Conservation (phyloP, 1,140 invertebrate species). For the Plutomurus gul region DNA sequence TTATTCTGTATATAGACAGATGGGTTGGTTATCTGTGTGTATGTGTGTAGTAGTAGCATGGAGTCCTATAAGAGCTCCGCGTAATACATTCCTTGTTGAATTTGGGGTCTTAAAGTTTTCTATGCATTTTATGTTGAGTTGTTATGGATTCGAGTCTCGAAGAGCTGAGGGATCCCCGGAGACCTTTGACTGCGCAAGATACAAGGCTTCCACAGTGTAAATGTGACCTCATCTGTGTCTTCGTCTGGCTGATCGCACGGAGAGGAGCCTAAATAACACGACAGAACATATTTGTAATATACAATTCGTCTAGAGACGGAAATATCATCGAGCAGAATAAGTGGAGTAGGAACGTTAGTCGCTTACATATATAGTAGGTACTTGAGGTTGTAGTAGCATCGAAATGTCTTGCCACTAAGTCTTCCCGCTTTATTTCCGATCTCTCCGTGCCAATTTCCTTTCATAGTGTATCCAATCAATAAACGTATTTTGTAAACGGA, state of each 20-base stretch:
- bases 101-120: neutral
- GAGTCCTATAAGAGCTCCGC: neutral
- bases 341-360: neutral
- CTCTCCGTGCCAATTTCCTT: constrained; percentile 35
- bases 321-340: neutral
- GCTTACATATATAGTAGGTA: neutral
- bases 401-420: constrained; percentile 12
- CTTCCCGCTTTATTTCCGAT: constrained; percentile 39
- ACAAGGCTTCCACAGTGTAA: constrained; percentile 23
- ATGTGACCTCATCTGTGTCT: constrained; percentile 42
- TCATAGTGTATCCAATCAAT: constrained; percentile 33
- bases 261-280: neutral
- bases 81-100: neutral
- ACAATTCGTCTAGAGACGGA: neutral
- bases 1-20: too few relatives aligned
- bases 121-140: constrained; percentile 14
- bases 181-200: constrained; percentile 29
- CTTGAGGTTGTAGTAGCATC: neutral
- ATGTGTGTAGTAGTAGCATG: neutral
- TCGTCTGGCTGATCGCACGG: neutral
- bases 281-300: neutral
- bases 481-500: constrained; percentile 41
- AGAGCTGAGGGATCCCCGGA: constrained; percentile 10
- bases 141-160: constrained; percentile 39
- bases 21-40: too few relatives aligned